A percentile compares a stretch with the other conserved stretches of the same genome.
phyloP scores from a whole-genome alignment of 1,140 invertebrate species.

The Papilio machaon region DNA sequence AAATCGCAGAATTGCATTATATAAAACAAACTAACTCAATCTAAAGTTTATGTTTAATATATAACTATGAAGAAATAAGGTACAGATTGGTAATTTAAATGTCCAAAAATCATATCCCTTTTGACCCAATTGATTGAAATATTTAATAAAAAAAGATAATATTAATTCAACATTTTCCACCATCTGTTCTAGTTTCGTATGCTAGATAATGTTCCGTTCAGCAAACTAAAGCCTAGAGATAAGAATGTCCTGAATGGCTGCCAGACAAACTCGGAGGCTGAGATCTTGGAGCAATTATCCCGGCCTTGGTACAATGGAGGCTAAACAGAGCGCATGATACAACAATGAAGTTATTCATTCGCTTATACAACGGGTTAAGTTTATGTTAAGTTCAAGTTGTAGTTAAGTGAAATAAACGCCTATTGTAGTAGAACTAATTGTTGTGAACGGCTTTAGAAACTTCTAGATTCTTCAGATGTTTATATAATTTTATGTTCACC shows the following conservation, averaged over 20 bases:
- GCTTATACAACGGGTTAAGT: slow-evolving; percentile 15
- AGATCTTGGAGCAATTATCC: slow-evolving; percentile 7
- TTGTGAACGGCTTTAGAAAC: neutral
- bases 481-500: neutral
- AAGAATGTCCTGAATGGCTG: slow-evolving; percentile 24
- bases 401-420: slow-evolving; percentile 16
- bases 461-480: neutral
- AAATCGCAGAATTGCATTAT: no score
- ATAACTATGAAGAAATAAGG: neutral
- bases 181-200: neutral
- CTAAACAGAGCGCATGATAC: slow-evolving; percentile 1
- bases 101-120: no score
- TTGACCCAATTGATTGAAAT: no score
- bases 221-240: slow-evolving; percentile 21
- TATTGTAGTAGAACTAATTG: neutral
- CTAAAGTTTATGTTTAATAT: no score
- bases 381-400: slow-evolving; percentile 11
- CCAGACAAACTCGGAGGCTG: neutral
- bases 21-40: no score
- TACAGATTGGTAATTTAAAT: no score
- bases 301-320: neutral
- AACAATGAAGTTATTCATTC: slow-evolving; percentile 7
- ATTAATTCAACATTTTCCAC: neutral
- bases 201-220: neutral
- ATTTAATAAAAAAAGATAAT: neutral